Conservation (phyloP, 2,888 invertebrate genomes). For the Acrocyrtus sp. region DNA sequence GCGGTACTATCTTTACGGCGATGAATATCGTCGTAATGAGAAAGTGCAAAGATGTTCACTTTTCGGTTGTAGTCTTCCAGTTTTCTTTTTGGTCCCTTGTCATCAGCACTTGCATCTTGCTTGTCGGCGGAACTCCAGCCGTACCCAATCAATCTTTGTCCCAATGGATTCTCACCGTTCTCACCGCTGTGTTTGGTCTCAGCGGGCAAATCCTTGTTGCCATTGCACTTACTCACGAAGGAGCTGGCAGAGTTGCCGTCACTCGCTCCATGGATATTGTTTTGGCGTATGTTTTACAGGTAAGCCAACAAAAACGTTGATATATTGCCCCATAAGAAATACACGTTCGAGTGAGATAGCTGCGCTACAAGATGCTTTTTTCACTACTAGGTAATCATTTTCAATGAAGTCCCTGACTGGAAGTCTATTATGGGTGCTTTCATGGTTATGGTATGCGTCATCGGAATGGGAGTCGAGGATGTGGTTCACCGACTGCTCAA, state of each 20-base stretch:
- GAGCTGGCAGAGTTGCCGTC: conserved; percentile 68
- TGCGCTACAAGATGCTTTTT: conserved; percentile 5
- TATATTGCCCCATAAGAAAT: not conserved
- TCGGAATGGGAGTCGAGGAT: conserved; percentile 68
- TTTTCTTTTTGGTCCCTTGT: conserved; percentile 67
- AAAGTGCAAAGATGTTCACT: conserved; percentile 68
- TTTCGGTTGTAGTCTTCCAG: conserved; percentile 67
- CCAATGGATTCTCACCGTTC: conserved; percentile 60
- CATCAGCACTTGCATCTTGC: conserved; percentile 65
- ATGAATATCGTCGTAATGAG: conserved; percentile 69
- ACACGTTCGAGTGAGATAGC: too few relatives aligned
- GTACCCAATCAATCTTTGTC: conserved; percentile 42
- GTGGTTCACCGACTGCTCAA: conserved; percentile 57
- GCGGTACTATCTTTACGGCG: conserved; percentile 68
- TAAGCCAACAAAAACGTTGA: conserved; percentile 14
- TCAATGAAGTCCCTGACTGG: conserved; percentile 67
- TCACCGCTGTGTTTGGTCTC: conserved; percentile 66
- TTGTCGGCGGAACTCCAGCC: conserved; percentile 60
- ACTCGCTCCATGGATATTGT: conserved; percentile 69
- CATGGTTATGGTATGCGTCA: conserved; percentile 67
- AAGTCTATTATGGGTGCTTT: conserved; percentile 67
- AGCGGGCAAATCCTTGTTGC: conserved; percentile 68
- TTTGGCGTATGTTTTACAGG: conserved; percentile 67
- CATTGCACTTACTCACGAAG: conserved; percentile 68
- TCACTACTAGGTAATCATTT: conserved; percentile 65